These are phyloP conservation scores for Macroglossus sobrinus DNA, from an alignment of 2,113 vertebrate genomes.

Conservation along the genomic window DNA sequence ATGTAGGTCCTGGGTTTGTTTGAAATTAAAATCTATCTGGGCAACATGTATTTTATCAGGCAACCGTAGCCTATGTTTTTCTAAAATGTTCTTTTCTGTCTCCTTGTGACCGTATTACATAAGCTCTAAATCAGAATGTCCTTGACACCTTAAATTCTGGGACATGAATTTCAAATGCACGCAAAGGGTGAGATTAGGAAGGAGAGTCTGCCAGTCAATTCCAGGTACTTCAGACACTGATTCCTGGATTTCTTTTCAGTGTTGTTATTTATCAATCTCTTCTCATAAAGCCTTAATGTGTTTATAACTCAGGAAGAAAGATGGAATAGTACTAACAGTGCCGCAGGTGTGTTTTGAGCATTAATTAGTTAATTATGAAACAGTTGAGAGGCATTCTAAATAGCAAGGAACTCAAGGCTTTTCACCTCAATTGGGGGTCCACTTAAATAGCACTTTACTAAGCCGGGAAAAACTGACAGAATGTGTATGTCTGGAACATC, in stretches of 20 bases:
- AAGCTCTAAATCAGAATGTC: neutral
- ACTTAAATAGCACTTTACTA: conserved; percentile 50
- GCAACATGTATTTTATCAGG: neutral
- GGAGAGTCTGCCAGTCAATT: neutral
- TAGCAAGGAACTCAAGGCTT: neutral
- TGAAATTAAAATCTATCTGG: neutral
- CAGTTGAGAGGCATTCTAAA: neutral
- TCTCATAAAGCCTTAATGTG: conserved; percentile 45
- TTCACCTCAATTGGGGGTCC: neutral
- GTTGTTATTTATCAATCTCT: conserved; percentile 35
- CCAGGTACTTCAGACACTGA: neutral
- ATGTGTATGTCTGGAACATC: neutral
- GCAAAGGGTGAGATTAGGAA: neutral
- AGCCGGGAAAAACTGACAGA: neutral
- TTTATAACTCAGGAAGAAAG: conserved; percentile 33
- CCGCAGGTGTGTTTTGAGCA: conserved; percentile 24
- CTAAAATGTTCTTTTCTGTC: neutral
- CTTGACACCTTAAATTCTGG: neutral
- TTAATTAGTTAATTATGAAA: conserved; percentile 59
- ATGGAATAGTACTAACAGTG: conserved; percentile 18
- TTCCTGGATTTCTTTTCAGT: conserved; percentile 33
- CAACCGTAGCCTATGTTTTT: neutral
- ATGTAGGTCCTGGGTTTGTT: neutral
- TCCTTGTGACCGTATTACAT: neutral
- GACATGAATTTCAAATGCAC: neutral